Base-by-base conservation (phyloP, 1,140 invertebrate species). In the Philotrypesis tridentata region DNA sequence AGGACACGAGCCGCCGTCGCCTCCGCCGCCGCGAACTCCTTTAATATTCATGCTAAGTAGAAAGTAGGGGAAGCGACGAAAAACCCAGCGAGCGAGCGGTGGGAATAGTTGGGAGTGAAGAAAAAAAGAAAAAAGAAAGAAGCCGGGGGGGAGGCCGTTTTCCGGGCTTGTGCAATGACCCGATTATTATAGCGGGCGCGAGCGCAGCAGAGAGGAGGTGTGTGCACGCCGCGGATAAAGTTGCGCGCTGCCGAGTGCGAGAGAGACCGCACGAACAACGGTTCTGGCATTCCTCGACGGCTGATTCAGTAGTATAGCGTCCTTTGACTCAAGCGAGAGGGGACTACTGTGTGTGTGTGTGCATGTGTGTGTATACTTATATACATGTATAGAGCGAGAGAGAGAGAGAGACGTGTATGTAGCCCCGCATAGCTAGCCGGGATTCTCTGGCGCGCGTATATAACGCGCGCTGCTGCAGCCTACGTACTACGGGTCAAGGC, bases 201-300 rank as follows among this genome's bases (percentile, higher is more conserved):
- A n/a, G n/a, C n/a, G n/a, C n/a, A n/a, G n/a, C n/a, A n/a, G n/a
- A n/a, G n/a, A 55, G 48, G 48, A 55, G 48, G 48, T 55, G 48
- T 55, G 48, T 17, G 21, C 48, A 55, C 31, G 68, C 14, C 48
- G 33, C 55, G 78, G 70, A 73, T 80, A 73, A 80, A 73, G 55
- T 71, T 72, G 78, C 68, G 65, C 76, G 48, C 55, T 70, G 23
- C 33, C 33, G 17, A 21, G 17, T 21, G 17, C 27, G 31, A 33
- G 25, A 29, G 21, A 80, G 72, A 76, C 63, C 74, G 80, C 61
- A 72, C 74, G 80, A 82, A 72, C 80, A 82, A 82, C 80, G 80
- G 80, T 82, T 82, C 80, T 82, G 74, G 74, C 80, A 82, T 82
- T 82, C 80, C 80, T 70, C 67, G 74, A 27, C 73, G 68, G 80